Evolutionary conservation across 2,888 invertebrate genomes (phyloP), one percentile per base, ranked within the genome.

Genomic region (Lycophotia porphyrea): DNA sequence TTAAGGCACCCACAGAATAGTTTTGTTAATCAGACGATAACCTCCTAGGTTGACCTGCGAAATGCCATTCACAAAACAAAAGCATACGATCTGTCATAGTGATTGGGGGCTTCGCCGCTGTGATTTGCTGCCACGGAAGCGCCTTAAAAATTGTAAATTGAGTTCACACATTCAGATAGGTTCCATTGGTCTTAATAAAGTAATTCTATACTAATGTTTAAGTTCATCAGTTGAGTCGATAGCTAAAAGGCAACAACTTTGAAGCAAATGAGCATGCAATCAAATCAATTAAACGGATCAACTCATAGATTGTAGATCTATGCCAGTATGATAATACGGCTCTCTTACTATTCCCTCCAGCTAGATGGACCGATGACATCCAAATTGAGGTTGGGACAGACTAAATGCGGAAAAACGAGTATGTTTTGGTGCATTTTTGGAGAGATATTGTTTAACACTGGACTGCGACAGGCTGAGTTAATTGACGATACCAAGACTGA

Each of bases 231-330:
- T 60, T 7, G 24, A 44, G 8, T n/a, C 21, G 11, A 4, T 44
- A 2, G 15, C 36, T 66, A 24, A 27, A 44, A 24, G 9, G 49
- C n/a, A 31, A 21, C 11, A 68, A 11, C 34, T 44, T 61, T 44
- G 21, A 63, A 44, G 44, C 36, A 63, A 71, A 55, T 63, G 44
- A 72, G n/a, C 9, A 34, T 39, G 5, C 52, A 71, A 63, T 55
- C 31, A 63, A 34, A 44, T 31, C 52, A 47, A 80, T 80, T 47
- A 72, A 63, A 52, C 42, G 18, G 21, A 47, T n/a, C 15, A 49
- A 71, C 5, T 8, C 0, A 55, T 15, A 39, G 39, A 47, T 63
- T 39, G 18, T 27, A 78, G 24, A 80, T 63, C 21, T 36, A 31
- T 52, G n/a, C 5, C 42, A 68, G 24, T 9, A 49, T 39, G 39